phyloP scores from a whole-genome alignment of 2,113 vertebrate genomes.

The Argyrosomus japonicus region DNA sequence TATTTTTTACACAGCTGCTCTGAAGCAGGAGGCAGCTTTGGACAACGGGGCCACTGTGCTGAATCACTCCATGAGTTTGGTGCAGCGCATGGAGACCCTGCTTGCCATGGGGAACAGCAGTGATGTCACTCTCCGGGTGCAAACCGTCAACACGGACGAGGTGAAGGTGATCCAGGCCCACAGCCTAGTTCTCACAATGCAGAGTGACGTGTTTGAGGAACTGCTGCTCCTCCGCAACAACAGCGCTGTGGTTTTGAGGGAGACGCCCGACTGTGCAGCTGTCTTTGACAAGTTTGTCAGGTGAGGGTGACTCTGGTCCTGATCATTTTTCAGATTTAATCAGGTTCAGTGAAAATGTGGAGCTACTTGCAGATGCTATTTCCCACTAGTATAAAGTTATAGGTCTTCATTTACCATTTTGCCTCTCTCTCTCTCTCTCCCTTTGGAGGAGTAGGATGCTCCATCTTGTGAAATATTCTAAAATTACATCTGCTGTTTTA shows the following conservation, averaged over 20 bases:
- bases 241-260: slow-evolving; percentile 82
- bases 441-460: slow-evolving; percentile 33
- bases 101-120: slow-evolving; percentile 89
- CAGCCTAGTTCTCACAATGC: slow-evolving; percentile 91
- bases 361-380: not conserved
- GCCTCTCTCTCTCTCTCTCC: not conserved
- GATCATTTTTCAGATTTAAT: not conserved
- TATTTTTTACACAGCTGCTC: slow-evolving; percentile 83
- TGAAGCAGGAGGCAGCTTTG: slow-evolving; percentile 82
- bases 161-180: slow-evolving; percentile 93
- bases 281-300: slow-evolving; percentile 96
- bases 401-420: slow-evolving; percentile 21
- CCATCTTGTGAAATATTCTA: slow-evolving; percentile 50
- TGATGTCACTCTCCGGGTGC: slow-evolving; percentile 91
- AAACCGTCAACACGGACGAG: slow-evolving; percentile 87
- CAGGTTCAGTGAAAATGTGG: not conserved
- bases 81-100: slow-evolving; percentile 91
- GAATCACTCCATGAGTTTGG: slow-evolving; percentile 92
- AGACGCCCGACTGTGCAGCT: slow-evolving; percentile 84
- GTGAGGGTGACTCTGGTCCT: slow-evolving; percentile 69
- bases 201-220: slow-evolving; percentile 90
- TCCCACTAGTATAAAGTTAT: not conserved
- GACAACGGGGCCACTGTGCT: slow-evolving; percentile 86
- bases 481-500: slow-evolving; percentile 56
- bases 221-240: slow-evolving; percentile 88